phyloP scores from a whole-genome alignment of 1,140 invertebrate species.

The Bombus cullumanus region DNA sequence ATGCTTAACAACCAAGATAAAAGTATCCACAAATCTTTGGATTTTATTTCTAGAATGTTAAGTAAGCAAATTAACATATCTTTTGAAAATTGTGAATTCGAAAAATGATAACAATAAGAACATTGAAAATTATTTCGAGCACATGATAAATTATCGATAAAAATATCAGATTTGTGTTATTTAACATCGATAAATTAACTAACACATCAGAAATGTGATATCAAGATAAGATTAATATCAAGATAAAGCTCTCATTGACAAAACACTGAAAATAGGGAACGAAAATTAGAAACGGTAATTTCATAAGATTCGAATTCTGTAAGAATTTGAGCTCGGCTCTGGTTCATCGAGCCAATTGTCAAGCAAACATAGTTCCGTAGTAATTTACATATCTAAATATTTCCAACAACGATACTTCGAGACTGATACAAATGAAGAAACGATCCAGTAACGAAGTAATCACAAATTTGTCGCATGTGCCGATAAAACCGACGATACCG shows the following conservation, averaged over 20 bases:
- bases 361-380: background rate
- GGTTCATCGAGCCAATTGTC: background rate
- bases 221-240: background rate
- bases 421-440: background rate
- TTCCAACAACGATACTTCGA: background rate
- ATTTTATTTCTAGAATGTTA: background rate
- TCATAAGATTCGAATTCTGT: background rate
- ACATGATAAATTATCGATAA: background rate
- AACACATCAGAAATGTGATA: background rate
- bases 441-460: background rate
- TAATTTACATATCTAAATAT: background rate
- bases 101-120: background rate
- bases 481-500: too few relatives aligned
- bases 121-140: too few relatives aligned
- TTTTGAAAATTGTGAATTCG: too few relatives aligned
- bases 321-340: background rate
- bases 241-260: background rate
- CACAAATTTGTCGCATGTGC: background rate
- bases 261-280: background rate
- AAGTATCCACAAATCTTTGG: background rate
- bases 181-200: background rate
- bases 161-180: background rate
- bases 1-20: background rate
- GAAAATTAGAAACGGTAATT: background rate
- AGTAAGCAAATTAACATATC: too few relatives aligned